Conservation (phyloP, 1,140 invertebrate species). For the Andrena cerasifolii region DNA sequence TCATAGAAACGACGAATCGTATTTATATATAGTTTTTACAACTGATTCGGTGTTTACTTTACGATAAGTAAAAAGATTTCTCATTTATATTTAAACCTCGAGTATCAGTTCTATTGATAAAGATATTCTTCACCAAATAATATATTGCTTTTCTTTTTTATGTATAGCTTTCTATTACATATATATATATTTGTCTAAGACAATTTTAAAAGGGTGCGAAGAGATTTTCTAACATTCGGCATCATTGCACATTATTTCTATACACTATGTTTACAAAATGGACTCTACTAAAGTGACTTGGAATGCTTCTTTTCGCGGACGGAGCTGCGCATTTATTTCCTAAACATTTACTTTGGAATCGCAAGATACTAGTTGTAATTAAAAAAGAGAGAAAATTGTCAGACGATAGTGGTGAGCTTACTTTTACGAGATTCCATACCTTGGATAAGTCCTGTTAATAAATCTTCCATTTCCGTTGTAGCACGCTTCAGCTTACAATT, state of each 20-base stretch:
- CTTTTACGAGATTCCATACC: slow-evolving; percentile 79
- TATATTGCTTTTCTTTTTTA: neutral
- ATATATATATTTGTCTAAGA: slow-evolving; percentile 14
- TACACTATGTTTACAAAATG: neutral
- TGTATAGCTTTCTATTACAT: slow-evolving; percentile 44
- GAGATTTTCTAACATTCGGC: slow-evolving; percentile 6
- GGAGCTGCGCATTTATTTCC: slow-evolving; percentile 39
- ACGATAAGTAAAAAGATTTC: neutral
- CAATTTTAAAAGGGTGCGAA: neutral
- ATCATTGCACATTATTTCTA: slow-evolving; percentile 29
- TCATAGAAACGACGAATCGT: slow-evolving; percentile 46
- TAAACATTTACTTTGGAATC: slow-evolving; percentile 13
- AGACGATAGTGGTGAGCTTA: slow-evolving; percentile 78
- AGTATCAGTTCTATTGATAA: too few relatives aligned
- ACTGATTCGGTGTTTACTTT: slow-evolving; percentile 40
- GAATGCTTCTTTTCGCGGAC: slow-evolving; percentile 28
- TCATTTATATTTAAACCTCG: slow-evolving; percentile 6
- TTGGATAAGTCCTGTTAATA: slow-evolving; percentile 77
- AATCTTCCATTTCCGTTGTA: slow-evolving; percentile 78
- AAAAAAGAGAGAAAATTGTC: slow-evolving; percentile 54
- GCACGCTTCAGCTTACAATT: slow-evolving; percentile 78
- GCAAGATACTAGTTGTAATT: slow-evolving; percentile 38
- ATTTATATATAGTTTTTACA: slow-evolving; percentile 42
- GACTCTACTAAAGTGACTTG: neutral
- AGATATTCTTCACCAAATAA: too few relatives aligned